Base-by-base conservation (phyloP, 1,140 invertebrate genomes). In the Phortica variegata region DNA sequence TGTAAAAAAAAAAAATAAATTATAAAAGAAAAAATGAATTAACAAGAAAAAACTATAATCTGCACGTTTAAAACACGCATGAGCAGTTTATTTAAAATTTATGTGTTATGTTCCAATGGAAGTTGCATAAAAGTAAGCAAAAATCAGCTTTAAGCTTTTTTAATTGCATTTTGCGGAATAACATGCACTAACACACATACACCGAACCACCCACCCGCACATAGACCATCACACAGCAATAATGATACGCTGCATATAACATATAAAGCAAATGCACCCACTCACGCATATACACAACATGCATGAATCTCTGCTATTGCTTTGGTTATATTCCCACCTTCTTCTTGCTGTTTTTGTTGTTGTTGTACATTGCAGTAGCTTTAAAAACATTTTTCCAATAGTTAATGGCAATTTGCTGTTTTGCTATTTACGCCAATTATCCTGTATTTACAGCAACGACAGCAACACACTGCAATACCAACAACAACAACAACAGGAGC, bases 371-470 rank as follows among this genome's bases (percentile, higher is more conserved):
- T 47, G 46, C 57, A 63, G 50, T 32, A 34, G 46, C 45, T 34
- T 16, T 23, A 37, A 17, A 32, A 45, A 58, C 63, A 68, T 68
- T 68, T 68, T 68, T 68, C 65, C 63, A 68, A 68, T 68, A 68
- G 63, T 68, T 68, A 68, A 68, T 68, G 63, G 63, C 63, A 68
- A 68, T 68, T 68, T 68, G 63, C 63, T 68, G 63, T 68, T 68
- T 68, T 68, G 63, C 63, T 68, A 68, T 68, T 68, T 68, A 68
- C 63, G 63, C 63, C 63, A 68, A 68, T 68, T 68, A 68, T 68
- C 60, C 63, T 52, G 63, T 63, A 55, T 60, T 66, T 42, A 43
- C 62, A 65, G 49, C 50, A 68, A 57, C 23, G 10, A 26, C 10
- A 10, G 23, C 23, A 10, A 6, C 5, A 10, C 23, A 26, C 23